phyloP scores from a whole-genome alignment of 2,797 vertebrate species.

The Phyllotis vaccarum region DNA sequence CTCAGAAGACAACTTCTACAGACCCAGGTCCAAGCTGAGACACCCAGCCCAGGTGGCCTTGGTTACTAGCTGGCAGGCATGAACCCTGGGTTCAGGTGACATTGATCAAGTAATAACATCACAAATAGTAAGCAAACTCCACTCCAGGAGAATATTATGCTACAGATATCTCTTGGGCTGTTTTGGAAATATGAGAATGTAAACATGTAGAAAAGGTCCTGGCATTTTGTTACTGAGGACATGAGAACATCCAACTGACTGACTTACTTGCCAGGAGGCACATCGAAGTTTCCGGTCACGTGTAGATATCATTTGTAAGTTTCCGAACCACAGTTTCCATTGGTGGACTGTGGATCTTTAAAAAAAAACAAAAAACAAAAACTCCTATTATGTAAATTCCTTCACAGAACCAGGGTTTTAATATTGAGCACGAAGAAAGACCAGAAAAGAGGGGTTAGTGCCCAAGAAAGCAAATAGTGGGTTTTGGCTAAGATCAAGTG shows the following conservation, averaged over 20 bases:
- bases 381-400: background rate
- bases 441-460: background rate
- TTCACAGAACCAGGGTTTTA: conserved; percentile 25
- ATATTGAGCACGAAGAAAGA: background rate
- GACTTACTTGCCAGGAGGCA: background rate
- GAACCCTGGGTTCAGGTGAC: background rate
- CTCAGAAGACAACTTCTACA: background rate
- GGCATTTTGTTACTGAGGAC: background rate
- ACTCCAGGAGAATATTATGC: background rate
- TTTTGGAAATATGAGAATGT: conserved; percentile 39
- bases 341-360: background rate
- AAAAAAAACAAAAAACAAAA: no score
- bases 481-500: background rate
- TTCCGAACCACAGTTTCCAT: background rate
- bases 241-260: background rate
- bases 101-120: background rate
- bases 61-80: background rate
- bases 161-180: background rate
- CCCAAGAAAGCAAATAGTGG: background rate
- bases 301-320: background rate
- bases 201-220: background rate
- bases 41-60: no score
- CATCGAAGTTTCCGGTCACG: background rate
- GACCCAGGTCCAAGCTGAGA: background rate
- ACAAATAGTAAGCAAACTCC: background rate